Conservation (phyloP, 2,113 vertebrate species). For the Nothobranchius kuhntae region DNA sequence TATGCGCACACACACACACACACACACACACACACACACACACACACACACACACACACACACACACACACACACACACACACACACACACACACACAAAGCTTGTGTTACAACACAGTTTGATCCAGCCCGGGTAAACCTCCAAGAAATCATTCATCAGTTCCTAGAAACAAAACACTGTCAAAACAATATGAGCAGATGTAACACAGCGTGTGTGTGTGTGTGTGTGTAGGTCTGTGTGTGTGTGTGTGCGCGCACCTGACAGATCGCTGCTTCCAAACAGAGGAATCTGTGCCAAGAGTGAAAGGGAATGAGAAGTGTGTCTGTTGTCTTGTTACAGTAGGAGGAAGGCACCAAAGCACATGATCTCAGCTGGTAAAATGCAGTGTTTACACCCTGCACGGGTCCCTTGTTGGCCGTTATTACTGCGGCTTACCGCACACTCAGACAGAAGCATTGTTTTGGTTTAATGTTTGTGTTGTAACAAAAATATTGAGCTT, state of each 20-base stretch:
- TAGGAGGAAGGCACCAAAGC: constrained; percentile 1
- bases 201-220: background rate
- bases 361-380: constrained; percentile 9
- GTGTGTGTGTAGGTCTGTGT: too few relatives aligned
- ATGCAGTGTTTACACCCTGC: constrained; percentile 6
- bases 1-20: too few relatives aligned
- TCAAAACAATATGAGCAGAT: constrained; percentile 47
- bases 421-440: background rate
- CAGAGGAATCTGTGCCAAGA: constrained; percentile 4
- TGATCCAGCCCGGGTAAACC: constrained; percentile 34
- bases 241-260: constrained; percentile 13
- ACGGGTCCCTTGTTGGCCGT: background rate
- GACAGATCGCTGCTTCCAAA: constrained; percentile 2
- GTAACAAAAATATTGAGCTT: too few relatives aligned
- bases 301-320: constrained; percentile 9
- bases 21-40: too few relatives aligned
- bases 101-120: constrained; percentile 27
- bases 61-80: background rate
- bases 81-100: background rate
- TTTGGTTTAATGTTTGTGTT: too few relatives aligned
- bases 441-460: too few relatives aligned
- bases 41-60: too few relatives aligned
- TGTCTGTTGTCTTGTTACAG: constrained; percentile 4
- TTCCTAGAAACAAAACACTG: constrained; percentile 56
- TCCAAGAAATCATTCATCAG: constrained; percentile 45